These are phyloP conservation scores for Syritta pipiens DNA, from an alignment of 2,888 invertebrate species.

Conservation along the genomic window DNA sequence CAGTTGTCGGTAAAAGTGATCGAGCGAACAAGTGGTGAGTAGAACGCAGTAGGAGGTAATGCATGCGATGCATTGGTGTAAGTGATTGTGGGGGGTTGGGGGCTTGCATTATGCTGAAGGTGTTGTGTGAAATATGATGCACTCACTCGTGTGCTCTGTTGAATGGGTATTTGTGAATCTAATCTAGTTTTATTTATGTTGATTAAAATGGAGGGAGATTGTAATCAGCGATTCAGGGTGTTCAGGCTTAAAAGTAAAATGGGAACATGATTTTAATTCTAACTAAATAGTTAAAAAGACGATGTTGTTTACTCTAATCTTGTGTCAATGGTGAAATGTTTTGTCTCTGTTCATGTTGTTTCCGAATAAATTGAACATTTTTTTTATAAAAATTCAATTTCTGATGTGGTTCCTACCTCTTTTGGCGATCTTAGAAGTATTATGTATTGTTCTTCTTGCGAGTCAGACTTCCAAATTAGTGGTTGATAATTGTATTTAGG, in stretches of 20 bases:
- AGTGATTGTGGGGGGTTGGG: neutral
- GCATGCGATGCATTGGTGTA: neutral
- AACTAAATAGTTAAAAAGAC: too few species aligned
- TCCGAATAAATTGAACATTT: neutral
- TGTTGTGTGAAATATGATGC: neutral
- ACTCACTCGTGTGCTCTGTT: neutral
- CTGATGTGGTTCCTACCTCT: too few species aligned
- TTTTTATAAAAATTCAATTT: neutral
- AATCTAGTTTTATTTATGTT: neutral
- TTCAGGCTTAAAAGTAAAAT: too few species aligned
- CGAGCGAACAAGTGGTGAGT: slow-evolving; percentile 70
- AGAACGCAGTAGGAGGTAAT: slow-evolving; percentile 10
- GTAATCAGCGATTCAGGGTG: too few species aligned
- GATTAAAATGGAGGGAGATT: too few species aligned
- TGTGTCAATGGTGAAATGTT: too few species aligned
- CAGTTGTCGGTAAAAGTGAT: slow-evolving; percentile 73
- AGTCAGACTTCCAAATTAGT: too few species aligned
- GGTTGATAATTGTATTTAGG: too few species aligned
- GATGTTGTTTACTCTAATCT: too few species aligned
- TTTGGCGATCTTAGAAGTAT: too few species aligned
- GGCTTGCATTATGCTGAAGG: slow-evolving; percentile 28
- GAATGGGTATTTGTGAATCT: neutral
- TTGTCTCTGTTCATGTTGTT: neutral
- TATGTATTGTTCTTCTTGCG: too few species aligned
- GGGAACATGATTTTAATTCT: too few species aligned